Base-by-base conservation (phyloP, 2,113 vertebrate species). In the Sander lucioperca region DNA sequence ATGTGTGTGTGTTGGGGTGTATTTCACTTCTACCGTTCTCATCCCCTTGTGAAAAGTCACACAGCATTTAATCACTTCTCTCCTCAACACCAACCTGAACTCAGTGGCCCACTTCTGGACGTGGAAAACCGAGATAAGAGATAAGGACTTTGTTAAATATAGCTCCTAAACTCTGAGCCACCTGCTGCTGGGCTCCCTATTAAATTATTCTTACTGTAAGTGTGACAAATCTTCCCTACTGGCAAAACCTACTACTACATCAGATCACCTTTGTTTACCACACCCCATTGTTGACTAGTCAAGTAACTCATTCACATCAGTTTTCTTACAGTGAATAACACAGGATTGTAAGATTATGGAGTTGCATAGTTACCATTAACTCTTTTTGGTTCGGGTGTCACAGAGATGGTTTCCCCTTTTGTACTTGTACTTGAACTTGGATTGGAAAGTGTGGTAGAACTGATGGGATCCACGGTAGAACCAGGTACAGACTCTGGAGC, bases 41-140 rank as follows among this genome's bases (percentile, higher is more conserved):
- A 92, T 77, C 80, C 47, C 50, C 80, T 59, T 82, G 90, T 92
- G 85, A 93, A 84, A 94, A 94, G 82, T 94, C 92, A 82, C 91
- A 92, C 91, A 74, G 83, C 80, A 88, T 94, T 91, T 87, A 90
- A 90, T 95, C 81, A 84, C 80, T 74, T 77, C 72, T 74, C 72
- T 69, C 19, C 51, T 77, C 63, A 54, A n/a, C 70, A 47, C 47
- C 36, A 8, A 56, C 75, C n/a, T 43, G 2, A 6, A 48, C 79
- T 67, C 62, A 65, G 56, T 80, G 76, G 53, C 56, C 75, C 80
- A 78, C 71, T 85, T 87, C 59, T 85, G 79, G 64, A 83, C 3
- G 2, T 75, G 68, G 78, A 88, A 76, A 84, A 77, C 56, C 64
- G 67, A 67, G 89, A 89, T 91, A 92, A 67, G 67, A 67, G 89